Evolutionary conservation across 2,888 invertebrate genomes (phyloP), one percentile per base, ranked within the genome.

Genomic region (Pammene aurita): DNA sequence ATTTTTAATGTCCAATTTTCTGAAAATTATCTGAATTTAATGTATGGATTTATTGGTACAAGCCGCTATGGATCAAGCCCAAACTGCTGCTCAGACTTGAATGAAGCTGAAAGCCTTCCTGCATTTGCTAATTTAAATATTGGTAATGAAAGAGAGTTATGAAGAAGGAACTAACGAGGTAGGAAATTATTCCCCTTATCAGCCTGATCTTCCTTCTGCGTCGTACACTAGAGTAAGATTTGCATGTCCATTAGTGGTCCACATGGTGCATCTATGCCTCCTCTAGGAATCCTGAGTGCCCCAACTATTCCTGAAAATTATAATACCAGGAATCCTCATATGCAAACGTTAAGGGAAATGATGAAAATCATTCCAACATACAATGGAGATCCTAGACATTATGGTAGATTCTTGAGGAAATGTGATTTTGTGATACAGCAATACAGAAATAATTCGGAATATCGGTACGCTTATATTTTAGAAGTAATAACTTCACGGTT

Each of bases 351-450:
- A 34, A 26, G 46, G 0, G 58, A 58, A 46, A 58, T 44, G n/a
- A 58, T 58, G 58, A 26, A 26, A 46, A 58, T 46, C n/a, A 58
- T 58, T n/a, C 46, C 58, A 6, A 58, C 44, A 5, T 58, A 46
- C 10, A 58, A 58, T 6, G 58, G 58, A 0, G 46, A 58, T 46
- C 44, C 58, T 10, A 13, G 58, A 2, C 58, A 58, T 10, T n/a
- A 42, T 0, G 46, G 58, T 6, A n/a, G 58, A 5, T 58, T 58
- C 10, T 34, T 58, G 2, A 4, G 58, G 0, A 58, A 58, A 46
- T 58, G 58, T 7, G 44, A 58, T n/a, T 57, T 44, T 34, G 58
- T 46, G 0, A 7, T 58, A 10, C 14, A 58, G 14, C 34, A 46
- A 1, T 46, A 46, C 34, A 26, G 58, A 58, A 14, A 58, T 14